Conservation (phyloP, 2,797 vertebrate species). For the Picus viridis region DNA sequence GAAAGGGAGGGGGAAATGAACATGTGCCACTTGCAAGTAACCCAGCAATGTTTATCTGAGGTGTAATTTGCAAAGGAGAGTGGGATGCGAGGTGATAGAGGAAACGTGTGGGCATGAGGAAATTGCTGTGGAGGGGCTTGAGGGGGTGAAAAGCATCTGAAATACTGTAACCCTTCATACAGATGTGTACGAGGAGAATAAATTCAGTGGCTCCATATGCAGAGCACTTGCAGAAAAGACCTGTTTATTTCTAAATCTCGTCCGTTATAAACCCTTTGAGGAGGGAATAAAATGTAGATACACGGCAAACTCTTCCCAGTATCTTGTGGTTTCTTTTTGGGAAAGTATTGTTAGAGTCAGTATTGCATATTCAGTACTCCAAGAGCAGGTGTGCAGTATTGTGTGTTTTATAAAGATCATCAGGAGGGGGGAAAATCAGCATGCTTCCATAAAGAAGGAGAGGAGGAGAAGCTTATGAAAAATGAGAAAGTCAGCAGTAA, state of each 20-base stretch:
- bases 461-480: slow-evolving; percentile 1
- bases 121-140: not conserved
- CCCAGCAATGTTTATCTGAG: slow-evolving; percentile 18
- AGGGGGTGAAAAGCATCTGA: not conserved
- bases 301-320: not conserved
- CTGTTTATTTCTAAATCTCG: slow-evolving; percentile 52
- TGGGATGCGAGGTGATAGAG: not conserved
- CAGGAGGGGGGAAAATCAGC: not conserved
- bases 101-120: not conserved
- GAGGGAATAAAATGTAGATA: not conserved
- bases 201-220: slow-evolving; percentile 35
- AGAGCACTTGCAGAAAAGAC: slow-evolving; percentile 32
- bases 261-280: slow-evolving; percentile 12
- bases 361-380: slow-evolving; percentile 6
- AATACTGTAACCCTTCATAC: slow-evolving; percentile 7
- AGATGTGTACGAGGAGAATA: not conserved
- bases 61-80: slow-evolving; percentile 32
- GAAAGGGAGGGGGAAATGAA: slow-evolving; percentile 31
- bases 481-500: not conserved
- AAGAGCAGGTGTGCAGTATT: not conserved
- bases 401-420: slow-evolving; percentile 10
- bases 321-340: not conserved
- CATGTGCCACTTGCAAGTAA: slow-evolving; percentile 59
- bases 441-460: not conserved
- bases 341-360: not conserved